Evolutionary conservation across 1,140 invertebrate genomes (phyloP).

Genomic region (Brachionus manjavacas): DNA sequence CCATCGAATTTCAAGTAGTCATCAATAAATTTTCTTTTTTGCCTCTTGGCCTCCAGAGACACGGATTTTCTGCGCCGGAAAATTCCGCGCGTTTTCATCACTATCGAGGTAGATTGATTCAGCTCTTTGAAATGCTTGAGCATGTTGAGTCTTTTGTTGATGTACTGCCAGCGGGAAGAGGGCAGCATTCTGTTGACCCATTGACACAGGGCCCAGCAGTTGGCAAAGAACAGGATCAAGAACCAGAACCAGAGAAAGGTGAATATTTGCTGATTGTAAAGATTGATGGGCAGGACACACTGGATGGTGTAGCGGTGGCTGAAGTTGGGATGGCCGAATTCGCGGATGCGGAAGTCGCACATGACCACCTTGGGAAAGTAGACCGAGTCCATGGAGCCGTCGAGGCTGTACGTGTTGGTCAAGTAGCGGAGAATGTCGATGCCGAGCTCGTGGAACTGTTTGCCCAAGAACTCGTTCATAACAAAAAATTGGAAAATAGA

Average conservation of each 20-base stretch:
- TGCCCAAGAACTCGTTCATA: conserved; percentile 38
- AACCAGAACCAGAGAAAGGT: conserved; percentile 57
- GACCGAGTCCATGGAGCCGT: conserved; percentile 7
- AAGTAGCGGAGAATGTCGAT: conserved; percentile 18
- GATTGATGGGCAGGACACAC: conserved; percentile 54
- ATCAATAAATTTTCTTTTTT: conserved; percentile 20
- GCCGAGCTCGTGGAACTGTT: conserved; percentile 40
- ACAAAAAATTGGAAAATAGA: conserved; percentile 40
- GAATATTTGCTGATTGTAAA: conserved; percentile 57
- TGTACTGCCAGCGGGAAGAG: not conserved
- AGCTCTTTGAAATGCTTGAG: conserved; percentile 31
- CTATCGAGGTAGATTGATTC: not conserved
- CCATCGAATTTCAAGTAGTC: conserved; percentile 40
- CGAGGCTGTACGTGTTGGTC: conserved; percentile 33
- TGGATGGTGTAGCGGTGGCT: conserved; percentile 52
- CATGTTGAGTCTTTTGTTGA: conserved; percentile 40
- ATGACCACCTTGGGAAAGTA: conserved; percentile 41
- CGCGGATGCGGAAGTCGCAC: conserved; percentile 41
- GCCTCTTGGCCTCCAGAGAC: not conserved
- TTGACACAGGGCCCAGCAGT: conserved; percentile 14
- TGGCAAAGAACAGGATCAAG: conserved; percentile 48
- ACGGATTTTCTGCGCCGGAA: not conserved
- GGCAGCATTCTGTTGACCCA: conserved; percentile 39
- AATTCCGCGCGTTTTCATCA: not conserved
- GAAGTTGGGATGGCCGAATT: conserved; percentile 42